Evolutionary conservation across 2,888 invertebrate species (phyloP), one percentile per base, ranked within the genome.

Genomic region (Chloroclystis v-ata): DNA sequence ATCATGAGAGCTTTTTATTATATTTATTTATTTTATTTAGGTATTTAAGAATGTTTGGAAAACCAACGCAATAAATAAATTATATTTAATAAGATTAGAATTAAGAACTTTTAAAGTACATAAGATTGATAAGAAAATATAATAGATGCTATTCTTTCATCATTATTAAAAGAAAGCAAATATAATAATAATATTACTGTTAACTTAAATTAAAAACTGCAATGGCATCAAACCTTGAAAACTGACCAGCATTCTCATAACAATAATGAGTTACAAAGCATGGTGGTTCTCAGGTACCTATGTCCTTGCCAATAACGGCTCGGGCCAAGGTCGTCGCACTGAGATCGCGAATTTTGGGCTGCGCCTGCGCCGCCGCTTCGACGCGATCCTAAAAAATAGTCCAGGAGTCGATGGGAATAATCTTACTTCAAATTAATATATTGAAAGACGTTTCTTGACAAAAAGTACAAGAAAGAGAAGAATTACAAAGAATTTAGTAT

Each of bases 271-370:
- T 37, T 50, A 49, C 50, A 35, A 48, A 52, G 20, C 33, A 46
- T 37, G 42, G 7, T 13, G 38, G 43, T 52, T 43, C 32, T 62
- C 61, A 59, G 55, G 56, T 63, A 63, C 53, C 61, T 49, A 35
- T 51, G 78, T 71, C 75, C 81, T 78, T 77, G 76, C 65, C 72
- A 70, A 75, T 79, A 76, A 75, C 78, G 75, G 75, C 66, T 65
- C 68, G 65, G 65, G 71, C 62, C 82, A 85, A 83, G 83, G 83
- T 84, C 83, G 78, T 80, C 82, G 85, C 60, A 81, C 84, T 78
- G 67, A 75, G 78, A 82, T 82, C 80, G 79, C 82, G 83, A 82
- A 82, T 80, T 77, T 65, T 61, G 63, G 54, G 55, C 55, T 59
- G 14, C 33, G 9, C 8, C 47, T 53, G 40, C 50, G 55, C 54